Base-by-base conservation (phyloP, 23 tunicate genomes). In the Pegea sp. region DNA sequence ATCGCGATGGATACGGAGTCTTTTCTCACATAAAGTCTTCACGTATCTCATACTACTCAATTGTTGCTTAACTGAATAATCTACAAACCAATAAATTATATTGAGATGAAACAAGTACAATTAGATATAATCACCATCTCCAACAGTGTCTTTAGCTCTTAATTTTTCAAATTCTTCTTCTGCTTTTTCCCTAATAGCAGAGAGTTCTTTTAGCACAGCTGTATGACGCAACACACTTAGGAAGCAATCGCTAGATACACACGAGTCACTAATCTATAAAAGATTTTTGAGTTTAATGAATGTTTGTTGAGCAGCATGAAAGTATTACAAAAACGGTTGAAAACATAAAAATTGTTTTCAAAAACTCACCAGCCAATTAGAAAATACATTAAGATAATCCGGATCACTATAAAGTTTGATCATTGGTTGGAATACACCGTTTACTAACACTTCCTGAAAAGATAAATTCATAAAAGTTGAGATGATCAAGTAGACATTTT, bases 361-460 rank as follows among this genome's bases (percentile, higher is more conserved):
- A 16, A 38, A 0, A 65, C 66, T 49, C 22, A 73, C 81, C 62
- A 84, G 64, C 95, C 95, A 84, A 33, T 48, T 61, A 16, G 73
- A 54, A 49, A 73, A 84, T 61, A 67, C 84, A 68, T 84, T 84
- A 65, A 84, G 76, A 64, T 84, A 84, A 48, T 84, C 95, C 2
- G 95, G 76, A 57, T 68, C 74, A 46, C 84, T 74, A 44, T 73
- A 84, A 34, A 84, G 54, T n/a, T 57, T 61, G 28, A 84, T 60
- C 44, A 63, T 57, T 8, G 95, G 95, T 3, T 68, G 42, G 52
- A 84, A 84, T 11, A 84, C 52, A 19, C 84, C 95, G 23, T 68
- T 68, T 44, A 84, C 95, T 53, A 84, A 19, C 38, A 77, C 48
- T 61, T 84, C 95, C 81, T 73, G 60, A 29, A 73, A 57, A 53